Evolutionary conservation across 92 coral and sea anemone species (phyloP).

Genomic region (Phenganax subtilis): DNA sequence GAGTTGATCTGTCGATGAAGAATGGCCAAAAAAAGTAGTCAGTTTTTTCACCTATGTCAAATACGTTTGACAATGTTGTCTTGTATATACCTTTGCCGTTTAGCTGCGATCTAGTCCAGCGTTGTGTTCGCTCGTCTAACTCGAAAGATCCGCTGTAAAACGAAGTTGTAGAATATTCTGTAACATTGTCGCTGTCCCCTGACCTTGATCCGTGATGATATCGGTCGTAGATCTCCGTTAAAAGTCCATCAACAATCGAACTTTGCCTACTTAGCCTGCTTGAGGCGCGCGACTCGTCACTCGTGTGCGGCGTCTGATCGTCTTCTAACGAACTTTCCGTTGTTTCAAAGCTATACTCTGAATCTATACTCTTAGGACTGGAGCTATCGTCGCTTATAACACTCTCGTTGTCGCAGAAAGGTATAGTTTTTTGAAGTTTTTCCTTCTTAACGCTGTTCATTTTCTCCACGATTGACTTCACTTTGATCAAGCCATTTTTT

Average conservation of each 20-base stretch:
- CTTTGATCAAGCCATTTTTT: slow-evolving; percentile 8
- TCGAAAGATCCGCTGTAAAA: slow-evolving; percentile 94
- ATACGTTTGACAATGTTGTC: background rate
- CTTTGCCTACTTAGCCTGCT: slow-evolving; percentile 53
- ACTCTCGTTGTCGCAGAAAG: slow-evolving; percentile 45
- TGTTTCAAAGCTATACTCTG: slow-evolving; percentile 86
- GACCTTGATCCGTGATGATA: slow-evolving; percentile 84
- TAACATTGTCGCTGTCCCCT: slow-evolving; percentile 93
- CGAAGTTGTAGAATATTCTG: slow-evolving; percentile 96
- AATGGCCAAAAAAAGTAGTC: too few relatives aligned
- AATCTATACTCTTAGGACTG: slow-evolving; percentile 89
- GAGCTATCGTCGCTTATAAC: slow-evolving; percentile 70
- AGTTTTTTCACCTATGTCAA: too few relatives aligned
- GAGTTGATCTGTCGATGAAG: too few relatives aligned
- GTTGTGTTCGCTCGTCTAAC: slow-evolving; percentile 85
- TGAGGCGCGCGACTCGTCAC: slow-evolving; percentile 50
- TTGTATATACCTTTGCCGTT: slow-evolving; percentile 64
- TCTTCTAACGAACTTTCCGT: slow-evolving; percentile 63
- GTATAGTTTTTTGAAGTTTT: background rate
- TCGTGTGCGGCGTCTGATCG: slow-evolving; percentile 45
- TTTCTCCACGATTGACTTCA: background rate
- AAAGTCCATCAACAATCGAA: slow-evolving; percentile 88
- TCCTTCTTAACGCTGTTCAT: background rate
- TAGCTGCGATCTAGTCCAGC: slow-evolving; percentile 81
- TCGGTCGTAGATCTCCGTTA: slow-evolving; percentile 93